Base-by-base conservation (phyloP, 2,888 invertebrate genomes). In the Tryphoninae sp. region DNA sequence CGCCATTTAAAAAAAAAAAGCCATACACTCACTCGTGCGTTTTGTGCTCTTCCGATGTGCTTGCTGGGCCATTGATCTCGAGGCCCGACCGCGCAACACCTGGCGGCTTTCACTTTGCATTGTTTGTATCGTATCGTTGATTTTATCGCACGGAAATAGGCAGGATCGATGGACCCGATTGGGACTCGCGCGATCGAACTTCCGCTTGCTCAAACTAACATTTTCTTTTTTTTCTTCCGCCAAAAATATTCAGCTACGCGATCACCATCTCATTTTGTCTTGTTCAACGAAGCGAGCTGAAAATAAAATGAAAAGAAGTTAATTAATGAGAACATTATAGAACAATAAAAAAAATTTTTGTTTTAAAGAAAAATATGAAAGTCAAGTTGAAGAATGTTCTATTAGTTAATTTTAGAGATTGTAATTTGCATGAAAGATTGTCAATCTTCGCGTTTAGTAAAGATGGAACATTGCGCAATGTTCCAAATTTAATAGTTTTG, bases 131-230 rank as follows among this genome's bases (percentile, higher is more conserved):
- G 55, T 55, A 55, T 75, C 55, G 71, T 78, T 82, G 76, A 74
- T 85, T 82, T 78, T 78, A 71, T 76, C 77, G 69, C 80, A 19
- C 55, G 80, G 80, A 84, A 86, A 84, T 68, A 72, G 62, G 58
- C 72, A 79, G 67, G 76, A 82, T 82, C 82, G 82, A 82, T 76
- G 79, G 82, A 79, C 79, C 62, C 78, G 79, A 79, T 76, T 75
- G 65, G 7, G 42, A 58, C 22, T 9, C 4, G 22, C 65, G 65
- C 40, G 75, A 9, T 9, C 19, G 59, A 26, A 51, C 49, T 80
- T 80, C 75, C 80, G 80, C 80, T 80, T 59, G 68, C 61, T 65
- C n/a, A 61, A 73, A 55, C 67, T 33, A 42, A n/a, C 49, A 6
- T 55, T 55, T 19, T 51, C 9, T 51, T 51, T 51, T 51, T 2